Evolutionary conservation across 2,797 vertebrate species (phyloP), one percentile per base, ranked within the genome.

Genomic region (Alfaro cultratus): DNA sequence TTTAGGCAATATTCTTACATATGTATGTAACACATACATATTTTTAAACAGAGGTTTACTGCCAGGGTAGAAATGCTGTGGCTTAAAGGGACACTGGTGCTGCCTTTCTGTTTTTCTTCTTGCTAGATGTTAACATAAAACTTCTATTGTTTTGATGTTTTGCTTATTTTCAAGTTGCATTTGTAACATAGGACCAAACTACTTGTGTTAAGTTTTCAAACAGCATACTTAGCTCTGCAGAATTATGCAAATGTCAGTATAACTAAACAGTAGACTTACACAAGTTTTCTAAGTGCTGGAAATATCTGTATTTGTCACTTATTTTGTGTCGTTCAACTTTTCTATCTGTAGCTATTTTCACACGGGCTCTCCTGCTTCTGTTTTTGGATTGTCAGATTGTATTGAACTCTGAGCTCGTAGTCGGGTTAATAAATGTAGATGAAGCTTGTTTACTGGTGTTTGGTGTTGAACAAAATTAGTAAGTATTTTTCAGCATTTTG

Each of bases 381-480:
- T 31, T 41, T 18, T 5, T 55, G 23, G 10, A 73, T 21, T n/a
- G 0, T 68, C 5, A 12, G 1, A 21, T 9, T 75, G 49, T 45
- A 13, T 60, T 36, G n/a, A 79, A 6, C 26, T 21, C 64, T 55
- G 10, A 76, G 29, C 15, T 12, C 43, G 29, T 16, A 13, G 8
- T 45, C 41, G 7, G 18, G 75, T 60, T 21, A 86, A 83, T 82
- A 78, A 87, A 81, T 39, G 47, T 49, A 11, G 45, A 76, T 29
- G 34, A 80, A 80, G 15, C 21, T 2, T 1, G 60, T 8, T 41
- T 71, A 26, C 26, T 67, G 18, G 0, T 55, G 13, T 76, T 41
- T 23, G 4, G 21, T 41, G 43, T 18, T 47, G 7, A n/a, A 31
- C 18, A 23, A 43, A 55, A 53, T 43, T 39, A 5, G 39, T 39